Conservation (phyloP, 1,140 invertebrate genomes). For the Drosophila fuyamai region DNA sequence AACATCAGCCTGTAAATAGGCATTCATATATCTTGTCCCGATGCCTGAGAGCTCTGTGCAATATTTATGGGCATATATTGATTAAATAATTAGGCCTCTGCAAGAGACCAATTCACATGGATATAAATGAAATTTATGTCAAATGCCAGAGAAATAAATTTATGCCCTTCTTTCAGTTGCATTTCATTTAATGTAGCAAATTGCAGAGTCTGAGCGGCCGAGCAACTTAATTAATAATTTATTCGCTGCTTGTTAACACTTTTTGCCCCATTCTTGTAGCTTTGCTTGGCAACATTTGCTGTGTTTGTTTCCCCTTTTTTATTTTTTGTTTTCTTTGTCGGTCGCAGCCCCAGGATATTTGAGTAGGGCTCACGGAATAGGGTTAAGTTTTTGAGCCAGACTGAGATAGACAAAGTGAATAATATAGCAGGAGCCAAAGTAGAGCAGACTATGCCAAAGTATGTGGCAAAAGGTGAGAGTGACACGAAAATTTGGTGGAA, state of each 20-base stretch:
- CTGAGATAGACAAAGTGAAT: slow-evolving; percentile 29
- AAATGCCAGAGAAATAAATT: slow-evolving; percentile 48
- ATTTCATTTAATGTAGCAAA: slow-evolving; percentile 49
- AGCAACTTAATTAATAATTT: slow-evolving; percentile 59
- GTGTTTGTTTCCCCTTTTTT: slow-evolving; percentile 14
- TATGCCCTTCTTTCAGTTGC: slow-evolving; percentile 21
- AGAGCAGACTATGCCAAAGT: slow-evolving; percentile 32
- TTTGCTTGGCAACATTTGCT: slow-evolving; percentile 19
- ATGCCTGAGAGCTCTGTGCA: slow-evolving; percentile 23
- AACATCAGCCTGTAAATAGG: background rate
- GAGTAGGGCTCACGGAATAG: slow-evolving; percentile 31
- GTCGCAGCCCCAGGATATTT: slow-evolving; percentile 21
- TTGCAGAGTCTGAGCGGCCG: slow-evolving; percentile 17
- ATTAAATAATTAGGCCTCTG: slow-evolving; percentile 66
- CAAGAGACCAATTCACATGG: slow-evolving; percentile 30
- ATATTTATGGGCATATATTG: slow-evolving; percentile 65
- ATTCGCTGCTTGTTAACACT: slow-evolving; percentile 60
- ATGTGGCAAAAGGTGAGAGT: slow-evolving; percentile 10
- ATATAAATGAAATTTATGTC: slow-evolving; percentile 57
- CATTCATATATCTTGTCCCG: slow-evolving; percentile 27
- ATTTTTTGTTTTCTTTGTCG: slow-evolving; percentile 13
- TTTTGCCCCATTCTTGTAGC: slow-evolving; percentile 12
- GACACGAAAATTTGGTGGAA: slow-evolving; percentile 8
- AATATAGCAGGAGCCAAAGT: slow-evolving; percentile 18
- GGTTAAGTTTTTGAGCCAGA: slow-evolving; percentile 51